Conservation (phyloP, 35 echinoderm and acorn worm species). For the Heliocidaris tuberculata region DNA sequence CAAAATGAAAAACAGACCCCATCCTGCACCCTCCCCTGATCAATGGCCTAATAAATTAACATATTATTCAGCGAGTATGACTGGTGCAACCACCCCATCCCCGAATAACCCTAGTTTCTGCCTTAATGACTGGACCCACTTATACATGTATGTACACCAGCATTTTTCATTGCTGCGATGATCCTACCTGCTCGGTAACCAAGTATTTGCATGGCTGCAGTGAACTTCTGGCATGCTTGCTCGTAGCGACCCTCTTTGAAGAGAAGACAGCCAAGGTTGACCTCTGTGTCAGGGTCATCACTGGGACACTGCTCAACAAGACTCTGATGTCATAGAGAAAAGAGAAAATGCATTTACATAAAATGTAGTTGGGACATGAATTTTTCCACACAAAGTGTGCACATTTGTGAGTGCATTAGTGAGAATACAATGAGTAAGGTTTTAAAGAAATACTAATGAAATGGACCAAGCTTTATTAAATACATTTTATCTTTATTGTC, state of each 20-base stretch:
- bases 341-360: not conserved
- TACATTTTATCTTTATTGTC: too few relatives aligned
- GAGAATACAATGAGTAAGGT: not conserved
- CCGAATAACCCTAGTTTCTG: too few relatives aligned
- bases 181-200: slow-evolving; percentile 87
- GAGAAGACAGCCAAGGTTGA: slow-evolving; percentile 96
- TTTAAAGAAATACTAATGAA: too few relatives aligned
- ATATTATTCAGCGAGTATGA: too few relatives aligned
- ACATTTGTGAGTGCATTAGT: not conserved
- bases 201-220: slow-evolving; percentile 91
- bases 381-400: not conserved
- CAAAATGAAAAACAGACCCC: too few relatives aligned
- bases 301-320: slow-evolving; percentile 89
- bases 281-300: slow-evolving; percentile 96
- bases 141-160: too few relatives aligned
- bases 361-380: not conserved
- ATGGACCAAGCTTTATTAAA: too few relatives aligned
- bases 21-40: too few relatives aligned
- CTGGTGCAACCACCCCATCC: too few relatives aligned
- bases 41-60: too few relatives aligned
- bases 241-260: slow-evolving; percentile 93
- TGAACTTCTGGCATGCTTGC: slow-evolving; percentile 90
- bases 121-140: too few relatives aligned
- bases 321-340: slow-evolving; percentile 59
- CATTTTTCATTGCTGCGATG: not conserved